Evolutionary conservation across 2,113 vertebrate species (phyloP).

Genomic region (Apaloderma vittatum): DNA sequence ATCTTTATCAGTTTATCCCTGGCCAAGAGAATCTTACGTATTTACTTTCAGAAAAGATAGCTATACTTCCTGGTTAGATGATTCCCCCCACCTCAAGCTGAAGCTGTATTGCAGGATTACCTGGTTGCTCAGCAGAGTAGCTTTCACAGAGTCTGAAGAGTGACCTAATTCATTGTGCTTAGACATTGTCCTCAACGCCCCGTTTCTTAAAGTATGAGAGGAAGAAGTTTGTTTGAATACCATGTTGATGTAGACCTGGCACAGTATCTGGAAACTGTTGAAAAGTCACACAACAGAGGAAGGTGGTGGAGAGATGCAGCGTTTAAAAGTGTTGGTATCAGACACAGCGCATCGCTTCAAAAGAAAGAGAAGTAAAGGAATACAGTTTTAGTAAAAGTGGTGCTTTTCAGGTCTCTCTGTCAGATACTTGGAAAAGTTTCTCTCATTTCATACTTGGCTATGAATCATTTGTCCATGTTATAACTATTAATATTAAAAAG

Average conservation of each 20-base stretch:
- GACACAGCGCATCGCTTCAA: background rate
- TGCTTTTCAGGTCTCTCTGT: slow-evolving; percentile 18
- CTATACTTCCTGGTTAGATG: background rate
- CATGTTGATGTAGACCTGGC: background rate
- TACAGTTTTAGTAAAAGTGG: background rate
- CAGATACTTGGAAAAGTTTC: slow-evolving; percentile 45
- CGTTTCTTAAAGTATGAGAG: background rate
- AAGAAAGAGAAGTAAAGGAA: background rate
- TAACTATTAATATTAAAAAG: slow-evolving; percentile 49
- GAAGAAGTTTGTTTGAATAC: background rate
- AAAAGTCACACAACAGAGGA: background rate
- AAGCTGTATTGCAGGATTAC: background rate
- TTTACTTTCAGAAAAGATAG: background rate
- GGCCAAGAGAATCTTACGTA: background rate
- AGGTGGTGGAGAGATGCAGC: background rate
- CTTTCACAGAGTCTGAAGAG: background rate
- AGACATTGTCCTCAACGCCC: background rate
- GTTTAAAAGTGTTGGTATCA: background rate
- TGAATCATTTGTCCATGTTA: slow-evolving; percentile 44
- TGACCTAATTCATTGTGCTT: background rate
- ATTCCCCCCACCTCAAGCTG: background rate
- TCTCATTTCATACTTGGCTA: slow-evolving; percentile 43
- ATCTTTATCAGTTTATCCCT: background rate
- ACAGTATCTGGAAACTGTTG: background rate
- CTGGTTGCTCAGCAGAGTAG: background rate